Conservation (phyloP, 2,888 invertebrate species). For the Alviniconcha strummeri region DNA sequence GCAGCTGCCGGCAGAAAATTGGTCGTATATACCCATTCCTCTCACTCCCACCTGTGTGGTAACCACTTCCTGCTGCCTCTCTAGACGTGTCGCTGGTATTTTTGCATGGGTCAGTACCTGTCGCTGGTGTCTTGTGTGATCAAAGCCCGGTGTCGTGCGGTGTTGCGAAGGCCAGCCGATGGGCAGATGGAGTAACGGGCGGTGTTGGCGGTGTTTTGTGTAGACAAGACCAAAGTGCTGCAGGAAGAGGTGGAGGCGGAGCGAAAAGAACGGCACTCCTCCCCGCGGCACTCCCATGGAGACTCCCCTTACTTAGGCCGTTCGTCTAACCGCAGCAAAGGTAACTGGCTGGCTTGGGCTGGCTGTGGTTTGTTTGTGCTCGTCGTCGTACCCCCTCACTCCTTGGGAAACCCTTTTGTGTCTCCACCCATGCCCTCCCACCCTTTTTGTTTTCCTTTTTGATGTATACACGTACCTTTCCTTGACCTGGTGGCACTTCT, state of each 20-base stretch:
- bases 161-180: no score
- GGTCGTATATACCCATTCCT: no score
- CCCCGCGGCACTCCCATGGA: constrained; percentile 36
- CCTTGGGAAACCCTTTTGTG: not conserved
- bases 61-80: no score
- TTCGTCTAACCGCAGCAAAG: constrained; percentile 43
- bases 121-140: no score
- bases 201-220: constrained; percentile 25
- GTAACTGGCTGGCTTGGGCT: constrained; percentile 29
- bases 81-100: no score
- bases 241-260: constrained; percentile 58
- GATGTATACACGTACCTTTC: no score
- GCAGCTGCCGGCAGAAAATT: no score
- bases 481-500: not conserved
- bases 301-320: constrained; percentile 32
- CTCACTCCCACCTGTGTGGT: no score
- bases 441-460: no score
- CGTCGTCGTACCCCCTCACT: not conserved
- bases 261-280: constrained; percentile 40
- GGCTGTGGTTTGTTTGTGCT: not conserved
- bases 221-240: constrained; percentile 57
- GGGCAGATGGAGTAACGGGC: not conserved
- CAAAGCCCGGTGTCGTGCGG: no score
- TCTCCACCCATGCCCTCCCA: not conserved
- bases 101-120: no score